A percentile compares a stretch with the other conserved stretches of the same genome.
phyloP scores from a whole-genome alignment of 1,140 invertebrate genomes.

The Littorina saxatilis region DNA sequence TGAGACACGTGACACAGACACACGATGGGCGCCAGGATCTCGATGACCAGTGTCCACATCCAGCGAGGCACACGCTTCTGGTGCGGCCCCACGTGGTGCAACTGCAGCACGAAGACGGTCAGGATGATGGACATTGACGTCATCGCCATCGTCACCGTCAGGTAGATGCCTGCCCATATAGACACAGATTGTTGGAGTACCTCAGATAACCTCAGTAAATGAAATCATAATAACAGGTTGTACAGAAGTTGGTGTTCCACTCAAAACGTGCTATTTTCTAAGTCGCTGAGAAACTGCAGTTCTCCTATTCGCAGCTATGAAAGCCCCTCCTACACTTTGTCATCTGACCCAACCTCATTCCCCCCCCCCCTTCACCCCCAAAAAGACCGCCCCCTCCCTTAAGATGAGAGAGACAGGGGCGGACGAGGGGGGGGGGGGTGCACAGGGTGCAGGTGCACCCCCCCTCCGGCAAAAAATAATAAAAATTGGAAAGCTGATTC shows the following conservation, averaged over 20 bases:
- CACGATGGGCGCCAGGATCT: constrained; percentile 52
- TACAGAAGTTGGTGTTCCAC: too few relatives aligned
- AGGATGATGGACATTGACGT: constrained; percentile 76
- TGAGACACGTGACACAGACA: constrained; percentile 46
- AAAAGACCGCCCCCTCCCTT: too few relatives aligned
- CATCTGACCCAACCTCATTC: neutral
- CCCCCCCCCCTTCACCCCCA: neutral
- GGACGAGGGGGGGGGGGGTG: too few relatives aligned
- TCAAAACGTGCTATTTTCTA: too few relatives aligned
- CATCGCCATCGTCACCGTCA: constrained; percentile 76
- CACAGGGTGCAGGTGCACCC: too few relatives aligned
- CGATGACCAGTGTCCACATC: constrained; percentile 58
- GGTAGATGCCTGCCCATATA: constrained; percentile 72
- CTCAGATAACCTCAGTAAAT: too few relatives aligned
- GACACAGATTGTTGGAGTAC: neutral
- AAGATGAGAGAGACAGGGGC: too few relatives aligned
- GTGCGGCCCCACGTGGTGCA: constrained; percentile 75
- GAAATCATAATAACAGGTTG: too few relatives aligned
- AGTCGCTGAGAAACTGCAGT: too few relatives aligned
- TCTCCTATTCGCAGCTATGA: too few relatives aligned
- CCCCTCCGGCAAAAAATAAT: too few relatives aligned
- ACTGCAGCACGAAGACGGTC: constrained; percentile 75
- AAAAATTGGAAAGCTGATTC: too few relatives aligned
- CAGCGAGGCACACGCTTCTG: constrained; percentile 69
- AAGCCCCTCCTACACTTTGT: neutral